Evolutionary conservation across 2,888 invertebrate species (phyloP).

Genomic region (Leptinotarsa haldemani): DNA sequence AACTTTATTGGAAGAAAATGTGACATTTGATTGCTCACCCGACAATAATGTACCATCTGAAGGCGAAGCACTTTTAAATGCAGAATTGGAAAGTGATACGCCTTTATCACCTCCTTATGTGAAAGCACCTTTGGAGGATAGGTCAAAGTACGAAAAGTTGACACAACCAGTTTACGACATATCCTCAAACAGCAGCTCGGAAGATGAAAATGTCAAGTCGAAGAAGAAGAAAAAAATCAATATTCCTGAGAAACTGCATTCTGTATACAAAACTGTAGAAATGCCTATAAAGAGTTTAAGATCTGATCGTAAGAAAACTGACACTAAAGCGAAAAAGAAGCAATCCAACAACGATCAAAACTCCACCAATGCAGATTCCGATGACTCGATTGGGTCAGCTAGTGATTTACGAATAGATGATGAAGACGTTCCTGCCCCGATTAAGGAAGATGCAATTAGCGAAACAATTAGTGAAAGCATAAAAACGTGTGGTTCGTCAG

Average conservation of each 20-base stretch:
- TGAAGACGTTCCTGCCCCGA: constrained; percentile 65
- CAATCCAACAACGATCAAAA: constrained; percentile 56
- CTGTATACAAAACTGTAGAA: constrained; percentile 69
- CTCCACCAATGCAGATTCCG: constrained; percentile 68
- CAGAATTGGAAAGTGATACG: constrained; percentile 57
- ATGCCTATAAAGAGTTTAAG: constrained; percentile 66
- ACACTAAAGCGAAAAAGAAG: constrained; percentile 44
- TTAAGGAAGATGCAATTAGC: constrained; percentile 64
- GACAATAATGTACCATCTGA: constrained; percentile 56
- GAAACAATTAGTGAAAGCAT: constrained; percentile 74
- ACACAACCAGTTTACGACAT: constrained; percentile 72
- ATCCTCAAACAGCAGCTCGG: constrained; percentile 67
- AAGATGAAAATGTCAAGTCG: constrained; percentile 64
- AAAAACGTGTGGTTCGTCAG: constrained; percentile 76
- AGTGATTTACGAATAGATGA: constrained; percentile 74
- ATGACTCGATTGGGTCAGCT: constrained; percentile 78
- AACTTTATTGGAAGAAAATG: constrained; percentile 50
- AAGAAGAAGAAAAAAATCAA: constrained; percentile 64
- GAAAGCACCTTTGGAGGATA: constrained; percentile 75
- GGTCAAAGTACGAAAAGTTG: constrained; percentile 84
- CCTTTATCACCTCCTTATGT: constrained; percentile 69
- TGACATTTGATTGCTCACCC: constrained; percentile 59
- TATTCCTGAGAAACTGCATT: constrained; percentile 69
- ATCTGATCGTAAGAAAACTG: constrained; percentile 63
- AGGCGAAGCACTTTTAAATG: constrained; percentile 64